Percentiles rank a stretch among this genome's conserved stretches.
These are phyloP conservation scores for Chelmon rostratus DNA, from an alignment of 2,797 vertebrate species.

Conservation along the genomic window DNA sequence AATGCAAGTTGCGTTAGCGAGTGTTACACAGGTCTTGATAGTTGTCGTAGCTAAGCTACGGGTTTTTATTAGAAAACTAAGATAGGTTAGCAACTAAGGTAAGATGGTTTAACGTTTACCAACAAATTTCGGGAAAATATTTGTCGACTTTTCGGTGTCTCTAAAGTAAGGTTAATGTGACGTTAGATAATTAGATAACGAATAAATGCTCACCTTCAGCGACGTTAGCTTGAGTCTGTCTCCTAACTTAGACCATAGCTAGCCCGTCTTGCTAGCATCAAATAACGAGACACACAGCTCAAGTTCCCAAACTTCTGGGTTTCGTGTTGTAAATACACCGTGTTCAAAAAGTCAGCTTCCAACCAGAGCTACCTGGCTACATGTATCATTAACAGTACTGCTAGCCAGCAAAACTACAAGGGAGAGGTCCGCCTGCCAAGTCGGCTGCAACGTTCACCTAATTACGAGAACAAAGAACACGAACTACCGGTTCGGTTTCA, in stretches of 20 bases:
- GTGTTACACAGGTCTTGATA: background rate
- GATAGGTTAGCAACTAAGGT: background rate
- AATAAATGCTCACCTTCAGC: constrained; percentile 49
- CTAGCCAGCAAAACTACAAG: background rate
- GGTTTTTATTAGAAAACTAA: accelerated
- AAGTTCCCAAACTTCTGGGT: background rate
- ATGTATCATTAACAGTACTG: background rate
- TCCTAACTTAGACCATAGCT: constrained; percentile 4
- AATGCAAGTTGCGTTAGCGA: background rate
- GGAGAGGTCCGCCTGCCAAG: background rate
- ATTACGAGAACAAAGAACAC: constrained; percentile 22
- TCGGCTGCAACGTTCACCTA: constrained; percentile 3
- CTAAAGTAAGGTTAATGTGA: background rate
- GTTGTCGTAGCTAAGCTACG: background rate
- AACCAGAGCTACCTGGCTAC: accelerated
- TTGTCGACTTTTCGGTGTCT: background rate
- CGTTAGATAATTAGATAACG: background rate
- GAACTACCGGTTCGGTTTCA: constrained; percentile 33
- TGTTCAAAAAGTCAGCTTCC: background rate
- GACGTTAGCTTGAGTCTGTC: constrained; percentile 33
- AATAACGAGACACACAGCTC: background rate
- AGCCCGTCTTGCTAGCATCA: constrained; percentile 34
- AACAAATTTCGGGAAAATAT: accelerated
- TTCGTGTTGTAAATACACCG: background rate
- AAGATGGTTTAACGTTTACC: too few relatives aligned